Evolutionary conservation across 2,888 invertebrate species (phyloP).

Genomic region (Argyresthia goedartella): DNA sequence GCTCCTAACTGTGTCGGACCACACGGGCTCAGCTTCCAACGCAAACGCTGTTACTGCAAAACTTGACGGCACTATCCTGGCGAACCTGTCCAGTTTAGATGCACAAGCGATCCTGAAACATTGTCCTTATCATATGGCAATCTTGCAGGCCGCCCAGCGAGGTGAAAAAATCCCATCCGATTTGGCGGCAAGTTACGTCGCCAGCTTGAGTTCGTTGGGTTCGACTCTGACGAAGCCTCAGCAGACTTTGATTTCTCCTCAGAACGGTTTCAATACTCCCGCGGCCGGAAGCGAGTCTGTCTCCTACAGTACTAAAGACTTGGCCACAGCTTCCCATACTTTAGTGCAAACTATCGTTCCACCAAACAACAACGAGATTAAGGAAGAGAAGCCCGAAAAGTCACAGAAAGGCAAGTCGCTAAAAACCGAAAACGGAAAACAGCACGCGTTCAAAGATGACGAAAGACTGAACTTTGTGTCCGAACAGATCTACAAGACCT

Average conservation of each 20-base stretch:
- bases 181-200: slow-evolving; percentile 62
- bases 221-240: slow-evolving; percentile 58
- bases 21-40: slow-evolving; percentile 56
- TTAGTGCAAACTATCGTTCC: slow-evolving; percentile 36
- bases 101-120: slow-evolving; percentile 62
- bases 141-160: slow-evolving; percentile 49
- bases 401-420: slow-evolving; percentile 42
- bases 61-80: slow-evolving; percentile 46
- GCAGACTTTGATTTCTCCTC: slow-evolving; percentile 29
- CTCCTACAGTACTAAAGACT: slow-evolving; percentile 37
- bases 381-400: slow-evolving; percentile 28
- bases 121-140: slow-evolving; percentile 64
- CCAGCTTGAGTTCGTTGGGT: slow-evolving; percentile 63
- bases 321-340: slow-evolving; percentile 41
- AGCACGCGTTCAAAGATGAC: slow-evolving; percentile 32
- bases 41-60: slow-evolving; percentile 46
- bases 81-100: slow-evolving; percentile 47
- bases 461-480: slow-evolving; percentile 32
- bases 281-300: slow-evolving; percentile 32
- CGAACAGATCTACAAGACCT: slow-evolving; percentile 51
- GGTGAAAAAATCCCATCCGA: slow-evolving; percentile 60
- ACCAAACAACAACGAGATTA: slow-evolving; percentile 32
- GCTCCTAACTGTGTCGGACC: slow-evolving; percentile 58
- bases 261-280: slow-evolving; percentile 33
- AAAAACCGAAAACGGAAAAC: slow-evolving; percentile 28